Base-by-base conservation (phyloP, 2,888 invertebrate genomes). In the Stenchaetothrips biformis region DNA sequence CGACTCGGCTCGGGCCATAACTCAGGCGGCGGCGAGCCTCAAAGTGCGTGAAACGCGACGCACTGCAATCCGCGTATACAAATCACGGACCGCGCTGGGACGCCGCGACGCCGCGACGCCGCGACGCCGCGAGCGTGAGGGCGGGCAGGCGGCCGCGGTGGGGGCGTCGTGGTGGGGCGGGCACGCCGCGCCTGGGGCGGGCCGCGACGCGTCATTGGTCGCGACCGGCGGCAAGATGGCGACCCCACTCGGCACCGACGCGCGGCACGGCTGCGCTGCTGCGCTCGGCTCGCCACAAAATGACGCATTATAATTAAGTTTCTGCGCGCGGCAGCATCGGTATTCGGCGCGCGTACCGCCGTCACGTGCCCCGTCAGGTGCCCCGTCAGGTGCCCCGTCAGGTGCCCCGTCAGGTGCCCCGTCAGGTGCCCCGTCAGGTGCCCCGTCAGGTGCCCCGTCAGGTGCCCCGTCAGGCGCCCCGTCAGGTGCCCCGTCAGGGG, bases 251-350 rank as follows among this genome's bases (percentile, higher is more conserved):
- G 67, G 21, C 21, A 25, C 9, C 67, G 67, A 6, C 49, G 53
- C 53, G 53, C 16, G 53, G 53, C 53, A 6, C 53, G 53, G 53
- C 53, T 11, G 53, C 16, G 13, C 53, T 0, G 67, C 67, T 74
- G 21, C 21, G 67, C 25, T 74, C 25, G 25, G 67, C 67, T 74
- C 67, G 67, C 67, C 25, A 13, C 13, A 13, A 59, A 59, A 59
- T 59, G 59, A 59, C 67, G 67, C 67, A 74, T 74, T 74, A 25
- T 74, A 74, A 74, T 74, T 74, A 74, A 74, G 67, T 74, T 74
- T 74, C 21, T 74, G 67, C 67, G 21, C 21, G 53, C 9, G 67
- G 67, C 21, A 25, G 11, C 25, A 74, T 74, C 67, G 21, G 67
- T 74, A 74, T 74, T 74, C 67, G 11, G 67, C 67, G 67, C 67